Conservation (phyloP, 1,140 invertebrate species). For the Megathymus violae region DNA sequence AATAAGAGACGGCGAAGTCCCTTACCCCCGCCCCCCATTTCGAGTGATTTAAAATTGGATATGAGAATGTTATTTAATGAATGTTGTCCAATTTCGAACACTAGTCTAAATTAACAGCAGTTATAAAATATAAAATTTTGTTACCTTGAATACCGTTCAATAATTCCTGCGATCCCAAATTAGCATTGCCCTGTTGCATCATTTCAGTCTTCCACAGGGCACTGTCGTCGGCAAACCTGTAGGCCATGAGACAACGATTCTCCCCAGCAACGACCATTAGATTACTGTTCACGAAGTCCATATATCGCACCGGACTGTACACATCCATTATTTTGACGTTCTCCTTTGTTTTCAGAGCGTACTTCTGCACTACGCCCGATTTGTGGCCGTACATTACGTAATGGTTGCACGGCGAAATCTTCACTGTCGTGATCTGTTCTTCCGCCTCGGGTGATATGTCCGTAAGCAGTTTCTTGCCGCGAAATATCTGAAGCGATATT, state of each 20-base stretch:
- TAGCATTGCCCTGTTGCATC: conserved; percentile 62
- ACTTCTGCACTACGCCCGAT: conserved; percentile 62
- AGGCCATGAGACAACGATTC: conserved; percentile 70
- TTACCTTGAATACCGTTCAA: conserved; percentile 71
- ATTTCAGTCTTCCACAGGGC: conserved; percentile 64
- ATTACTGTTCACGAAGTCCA: conserved; percentile 58
- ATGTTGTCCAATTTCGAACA: too few relatives aligned
- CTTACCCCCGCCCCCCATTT: too few relatives aligned
- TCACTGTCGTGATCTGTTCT: conserved; percentile 61
- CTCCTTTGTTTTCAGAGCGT: conserved; percentile 60
- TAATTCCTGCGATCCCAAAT: conserved; percentile 72
- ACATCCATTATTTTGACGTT: conserved; percentile 61
- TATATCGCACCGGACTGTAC: conserved; percentile 61
- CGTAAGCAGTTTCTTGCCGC: conserved; percentile 68
- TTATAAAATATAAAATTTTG: too few relatives aligned
- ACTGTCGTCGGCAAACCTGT: conserved; percentile 42
- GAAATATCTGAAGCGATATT: conserved; percentile 76
- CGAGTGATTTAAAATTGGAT: too few relatives aligned
- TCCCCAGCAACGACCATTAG: conserved; percentile 66
- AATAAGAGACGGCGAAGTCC: too few relatives aligned
- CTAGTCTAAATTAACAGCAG: too few relatives aligned
- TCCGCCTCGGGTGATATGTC: conserved; percentile 61
- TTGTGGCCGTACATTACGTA: conserved; percentile 67
- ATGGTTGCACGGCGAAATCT: conserved; percentile 75
- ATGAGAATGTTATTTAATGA: too few relatives aligned